A percentile compares a stretch with the other conserved stretches of the same genome.
Conservation (phyloP, 1,140 invertebrate genomes). For the Chironomus striatipennis region DNA sequence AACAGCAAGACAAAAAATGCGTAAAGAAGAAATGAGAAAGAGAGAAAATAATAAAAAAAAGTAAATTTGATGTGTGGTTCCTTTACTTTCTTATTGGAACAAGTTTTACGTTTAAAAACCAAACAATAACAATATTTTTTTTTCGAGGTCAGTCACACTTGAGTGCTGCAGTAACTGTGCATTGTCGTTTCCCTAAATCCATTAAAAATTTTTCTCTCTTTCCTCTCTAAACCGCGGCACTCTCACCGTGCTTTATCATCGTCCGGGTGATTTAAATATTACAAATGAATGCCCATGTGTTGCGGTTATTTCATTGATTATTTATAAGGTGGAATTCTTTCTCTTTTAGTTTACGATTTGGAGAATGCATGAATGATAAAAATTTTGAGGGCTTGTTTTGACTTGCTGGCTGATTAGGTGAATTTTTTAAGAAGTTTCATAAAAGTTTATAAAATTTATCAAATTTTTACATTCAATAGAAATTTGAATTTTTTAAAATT, state of each 20-base stretch:
- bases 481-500: too few species aligned
- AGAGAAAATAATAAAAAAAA: background rate
- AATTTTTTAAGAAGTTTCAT: too few species aligned
- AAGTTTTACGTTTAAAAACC: background rate
- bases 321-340: background rate
- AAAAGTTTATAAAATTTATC: too few species aligned
- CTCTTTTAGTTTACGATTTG: too few species aligned
- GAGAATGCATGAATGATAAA: too few species aligned
- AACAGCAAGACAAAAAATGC: background rate
- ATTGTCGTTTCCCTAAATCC: background rate
- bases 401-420: too few species aligned
- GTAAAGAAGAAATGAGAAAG: background rate
- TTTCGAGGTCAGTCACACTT: conserved; percentile 17
- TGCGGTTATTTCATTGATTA: conserved; percentile 22
- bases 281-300: background rate
- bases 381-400: too few species aligned
- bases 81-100: background rate
- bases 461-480: too few species aligned
- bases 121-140: too few species aligned
- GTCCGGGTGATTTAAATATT: background rate
- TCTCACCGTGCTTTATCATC: background rate
- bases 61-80: background rate
- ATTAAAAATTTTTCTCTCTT: too few species aligned
- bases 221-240: too few species aligned
- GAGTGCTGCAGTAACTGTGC: conserved; percentile 1